Evolutionary conservation across 2,113 vertebrate species (phyloP), one percentile per base, ranked within the genome.

Genomic region (Menura novaehollandiae): DNA sequence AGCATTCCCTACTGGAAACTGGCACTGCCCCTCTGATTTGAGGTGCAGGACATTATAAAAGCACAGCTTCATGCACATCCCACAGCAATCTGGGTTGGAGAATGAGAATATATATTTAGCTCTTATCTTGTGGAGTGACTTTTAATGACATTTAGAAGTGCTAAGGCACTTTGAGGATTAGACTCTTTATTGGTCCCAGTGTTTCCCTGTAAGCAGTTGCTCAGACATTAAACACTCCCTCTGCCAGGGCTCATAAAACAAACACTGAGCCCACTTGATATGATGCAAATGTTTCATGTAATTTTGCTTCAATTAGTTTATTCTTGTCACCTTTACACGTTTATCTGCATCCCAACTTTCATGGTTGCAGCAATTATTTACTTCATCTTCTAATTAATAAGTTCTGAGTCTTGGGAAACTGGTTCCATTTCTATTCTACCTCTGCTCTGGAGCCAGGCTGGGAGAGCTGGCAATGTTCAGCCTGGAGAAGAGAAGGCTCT

Each of bases 121-220:
- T 72, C 59, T 90, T 53, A 77, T 62, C 85, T 82, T 8, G 18
- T 63, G 39, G 47, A 86, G 51, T 91, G 91, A 95, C 91, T 97
- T 97, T 93, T 93, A 95, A 93, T 95, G 91, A 89, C 86, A 86
- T 95, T 95, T 97, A 43, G 33, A 80, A 92, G 79, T 22, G 83
- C 30, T 74, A 4, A 88, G 39, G 86, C 58, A 81, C 76, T 90
- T 7, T 4, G 67, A 91, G 83, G 91, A 68, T 86, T 52, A 23
- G 80, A 4, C 33, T 74, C 41, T 66, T 92, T 77, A n/a, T 91
- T 86, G 91, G 76, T 63, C 64, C 68, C 73, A 78, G 35, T 17
- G 77, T 87, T 91, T 84, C 89, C 84, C 77, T 67, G 33, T 18
- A 35, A 93, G 89, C 27, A 1, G n/a, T 74, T 67, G 73, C 85